Percentiles rank a stretch among this genome's conserved stretches.
Conservation (phyloP, 2,797 vertebrate species). For the Microhierax caerulescens region DNA sequence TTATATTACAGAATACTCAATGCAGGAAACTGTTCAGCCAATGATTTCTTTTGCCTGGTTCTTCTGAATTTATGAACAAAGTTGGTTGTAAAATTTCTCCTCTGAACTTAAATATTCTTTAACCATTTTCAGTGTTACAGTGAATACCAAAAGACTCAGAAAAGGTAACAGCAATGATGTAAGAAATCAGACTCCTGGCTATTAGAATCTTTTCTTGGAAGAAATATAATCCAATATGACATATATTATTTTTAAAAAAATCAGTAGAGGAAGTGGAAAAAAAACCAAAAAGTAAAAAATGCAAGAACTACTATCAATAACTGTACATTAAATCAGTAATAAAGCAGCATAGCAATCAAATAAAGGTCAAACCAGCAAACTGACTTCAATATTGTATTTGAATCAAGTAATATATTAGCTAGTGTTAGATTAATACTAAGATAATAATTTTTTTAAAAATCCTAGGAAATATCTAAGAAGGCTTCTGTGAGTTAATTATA, state of each 20-base stretch:
- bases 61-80: background rate
- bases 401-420: slow-evolving; percentile 1
- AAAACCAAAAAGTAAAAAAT: fast-evolving
- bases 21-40: background rate
- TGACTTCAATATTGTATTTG: background rate
- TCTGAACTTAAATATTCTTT: background rate
- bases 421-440: background rate
- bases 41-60: background rate
- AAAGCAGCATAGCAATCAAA: background rate
- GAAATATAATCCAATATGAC: background rate
- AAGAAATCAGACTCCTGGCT: background rate
- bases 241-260: background rate
- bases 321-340: background rate
- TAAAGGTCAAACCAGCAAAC: background rate
- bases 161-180: background rate
- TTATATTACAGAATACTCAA: background rate
- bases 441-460: background rate
- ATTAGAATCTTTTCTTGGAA: background rate
- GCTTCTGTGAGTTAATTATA: background rate
- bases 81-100: background rate
- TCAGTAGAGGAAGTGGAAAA: background rate
- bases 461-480: background rate
- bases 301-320: background rate
- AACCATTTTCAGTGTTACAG: background rate
- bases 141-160: background rate